These are phyloP conservation scores for Pteronotus mesoamericanus DNA, from an alignment of 2,797 vertebrate genomes.

Conservation along the genomic window DNA sequence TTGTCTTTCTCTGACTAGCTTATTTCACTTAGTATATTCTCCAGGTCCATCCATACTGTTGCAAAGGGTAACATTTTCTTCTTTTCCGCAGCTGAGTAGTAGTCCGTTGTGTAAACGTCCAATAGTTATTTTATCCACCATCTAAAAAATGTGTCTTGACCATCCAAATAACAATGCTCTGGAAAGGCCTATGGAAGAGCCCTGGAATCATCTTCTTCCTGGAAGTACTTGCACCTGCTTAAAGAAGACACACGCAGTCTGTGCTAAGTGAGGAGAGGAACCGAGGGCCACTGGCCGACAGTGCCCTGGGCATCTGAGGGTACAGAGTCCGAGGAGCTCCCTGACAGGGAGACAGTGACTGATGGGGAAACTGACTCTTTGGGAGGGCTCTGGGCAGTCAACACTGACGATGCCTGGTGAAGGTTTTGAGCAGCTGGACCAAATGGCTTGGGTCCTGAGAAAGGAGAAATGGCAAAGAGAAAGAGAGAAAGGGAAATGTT, in stretches of 20 bases:
- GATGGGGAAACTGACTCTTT: neutral
- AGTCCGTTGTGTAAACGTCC: neutral
- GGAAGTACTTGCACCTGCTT: neutral
- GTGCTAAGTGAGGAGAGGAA: neutral
- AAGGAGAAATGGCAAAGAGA: neutral
- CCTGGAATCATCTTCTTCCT: neutral
- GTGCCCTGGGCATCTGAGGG: neutral
- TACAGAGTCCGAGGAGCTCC: neutral
- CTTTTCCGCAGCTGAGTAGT: neutral
- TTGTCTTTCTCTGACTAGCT: neutral
- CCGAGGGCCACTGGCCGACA: neutral
- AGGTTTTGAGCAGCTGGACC: neutral
- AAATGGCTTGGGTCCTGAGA: neutral
- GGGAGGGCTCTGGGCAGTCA: rapidly evolving
- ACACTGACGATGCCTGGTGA: neutral
- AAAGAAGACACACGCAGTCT: neutral
- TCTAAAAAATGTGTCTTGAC: neutral
- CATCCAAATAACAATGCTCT: neutral
- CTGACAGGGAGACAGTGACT: neutral
- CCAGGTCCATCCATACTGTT: neutral
- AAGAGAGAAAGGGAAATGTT: neutral
- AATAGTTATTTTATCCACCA: neutral
- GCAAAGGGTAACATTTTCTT: neutral
- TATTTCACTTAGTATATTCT: neutral
- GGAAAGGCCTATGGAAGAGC: neutral